phyloP scores from a whole-genome alignment of 2,797 vertebrate genomes.

The Lacerta bilineata region DNA sequence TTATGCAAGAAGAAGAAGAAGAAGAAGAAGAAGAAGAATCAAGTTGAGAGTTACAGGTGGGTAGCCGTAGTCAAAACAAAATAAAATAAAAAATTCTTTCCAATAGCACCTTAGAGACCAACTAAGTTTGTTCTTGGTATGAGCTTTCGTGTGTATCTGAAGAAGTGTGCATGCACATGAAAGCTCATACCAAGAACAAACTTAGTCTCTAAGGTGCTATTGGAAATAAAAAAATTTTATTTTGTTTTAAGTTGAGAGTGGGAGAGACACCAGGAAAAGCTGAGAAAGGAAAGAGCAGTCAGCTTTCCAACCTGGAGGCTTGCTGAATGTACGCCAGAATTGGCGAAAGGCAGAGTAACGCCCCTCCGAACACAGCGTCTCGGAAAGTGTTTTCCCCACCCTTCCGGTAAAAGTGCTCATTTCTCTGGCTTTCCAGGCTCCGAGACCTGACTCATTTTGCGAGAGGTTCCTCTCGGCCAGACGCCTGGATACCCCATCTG shows the following conservation, averaged over 20 bases:
- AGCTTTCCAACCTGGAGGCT: background rate
- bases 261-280: background rate
- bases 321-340: background rate
- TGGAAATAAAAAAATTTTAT: too few relatives aligned
- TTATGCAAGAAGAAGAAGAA: too few relatives aligned
- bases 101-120: too few relatives aligned
- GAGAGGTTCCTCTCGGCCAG: background rate
- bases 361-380: background rate
- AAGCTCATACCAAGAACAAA: too few relatives aligned
- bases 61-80: too few relatives aligned
- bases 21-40: too few relatives aligned
- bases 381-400: background rate
- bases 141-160: too few relatives aligned
- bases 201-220: too few relatives aligned
- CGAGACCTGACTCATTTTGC: conserved; percentile 56
- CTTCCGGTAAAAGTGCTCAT: conserved; percentile 56
- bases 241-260: background rate
- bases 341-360: background rate
- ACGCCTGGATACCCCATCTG: background rate
- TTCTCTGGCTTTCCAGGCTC: conserved; percentile 67
- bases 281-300: background rate
- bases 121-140: too few relatives aligned
- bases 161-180: too few relatives aligned
- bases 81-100: too few relatives aligned
- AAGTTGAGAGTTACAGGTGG: too few relatives aligned